Conservation (phyloP, 1,140 invertebrate species). For the Rhysida immarginata region DNA sequence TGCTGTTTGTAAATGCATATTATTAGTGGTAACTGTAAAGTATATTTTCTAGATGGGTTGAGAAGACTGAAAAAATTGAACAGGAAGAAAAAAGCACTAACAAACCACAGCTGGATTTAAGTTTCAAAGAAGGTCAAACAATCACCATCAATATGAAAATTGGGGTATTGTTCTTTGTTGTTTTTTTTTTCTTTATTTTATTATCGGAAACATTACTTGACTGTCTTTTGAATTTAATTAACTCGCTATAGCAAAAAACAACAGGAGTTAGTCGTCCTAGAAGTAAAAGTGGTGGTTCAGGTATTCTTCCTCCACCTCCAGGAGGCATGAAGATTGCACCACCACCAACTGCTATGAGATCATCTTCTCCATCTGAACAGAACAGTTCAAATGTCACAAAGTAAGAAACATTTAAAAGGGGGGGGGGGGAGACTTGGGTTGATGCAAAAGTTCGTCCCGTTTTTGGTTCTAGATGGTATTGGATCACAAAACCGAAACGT, state of each 20-base stretch:
- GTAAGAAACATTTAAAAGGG: too few species aligned
- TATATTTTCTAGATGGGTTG: conserved; percentile 57
- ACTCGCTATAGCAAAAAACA: conserved; percentile 74
- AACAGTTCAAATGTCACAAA: too few species aligned
- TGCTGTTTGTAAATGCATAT: too few species aligned
- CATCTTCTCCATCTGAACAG: background rate
- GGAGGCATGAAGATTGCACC: conserved; percentile 49
- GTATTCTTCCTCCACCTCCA: conserved; percentile 69
- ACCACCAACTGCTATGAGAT: conserved; percentile 22
- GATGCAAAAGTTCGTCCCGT: too few species aligned
- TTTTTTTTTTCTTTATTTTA: conserved; percentile 25
- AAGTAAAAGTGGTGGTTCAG: conserved; percentile 31
- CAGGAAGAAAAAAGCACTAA: conserved; percentile 38
- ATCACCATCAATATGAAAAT: conserved; percentile 98
- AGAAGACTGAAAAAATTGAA: conserved; percentile 69
- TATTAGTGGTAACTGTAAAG: too few species aligned
- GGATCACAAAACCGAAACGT: too few species aligned
- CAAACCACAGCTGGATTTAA: conserved; percentile 76
- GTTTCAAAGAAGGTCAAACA: conserved; percentile 96
- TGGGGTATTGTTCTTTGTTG: too few species aligned
- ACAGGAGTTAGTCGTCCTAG: conserved; percentile 44
- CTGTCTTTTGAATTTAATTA: background rate
- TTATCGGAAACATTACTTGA: background rate
- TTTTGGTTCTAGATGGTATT: too few species aligned
- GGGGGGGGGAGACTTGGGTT: too few species aligned